These are phyloP conservation scores for Garrulus glandarius DNA, from an alignment of 2,797 vertebrate genomes.

Conservation along the genomic window DNA sequence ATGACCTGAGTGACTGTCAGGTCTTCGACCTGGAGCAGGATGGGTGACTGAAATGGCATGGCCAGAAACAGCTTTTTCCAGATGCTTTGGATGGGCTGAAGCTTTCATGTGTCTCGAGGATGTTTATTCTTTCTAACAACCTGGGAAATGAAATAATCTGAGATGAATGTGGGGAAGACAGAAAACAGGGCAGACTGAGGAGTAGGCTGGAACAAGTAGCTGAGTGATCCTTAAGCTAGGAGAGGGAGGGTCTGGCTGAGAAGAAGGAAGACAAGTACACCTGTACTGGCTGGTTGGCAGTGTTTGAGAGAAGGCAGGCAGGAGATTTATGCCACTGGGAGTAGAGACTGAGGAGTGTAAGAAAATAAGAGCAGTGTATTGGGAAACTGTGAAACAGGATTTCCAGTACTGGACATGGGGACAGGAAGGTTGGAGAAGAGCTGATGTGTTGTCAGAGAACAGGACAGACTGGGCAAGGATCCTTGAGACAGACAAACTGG, in stretches of 20 bases:
- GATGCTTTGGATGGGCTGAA: neutral
- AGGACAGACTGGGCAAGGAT: neutral
- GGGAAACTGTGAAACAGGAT: neutral
- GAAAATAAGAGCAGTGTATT: neutral
- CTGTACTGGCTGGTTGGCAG: neutral
- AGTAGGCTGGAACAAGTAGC: neutral
- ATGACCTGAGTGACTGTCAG: neutral
- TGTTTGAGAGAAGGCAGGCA: neutral
- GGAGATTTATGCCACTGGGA: neutral
- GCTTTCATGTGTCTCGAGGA: neutral
- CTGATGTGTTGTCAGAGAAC: neutral
- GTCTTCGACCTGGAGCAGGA: neutral
- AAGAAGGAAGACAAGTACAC: neutral
- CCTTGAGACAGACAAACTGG: too few species aligned
- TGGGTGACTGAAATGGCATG: neutral
- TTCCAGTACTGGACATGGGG: neutral
- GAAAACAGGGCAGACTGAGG: neutral
- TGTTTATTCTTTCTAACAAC: neutral
- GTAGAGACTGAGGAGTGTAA: neutral
- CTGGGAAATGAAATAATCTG: neutral
- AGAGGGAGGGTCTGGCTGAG: neutral
- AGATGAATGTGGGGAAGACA: neutral
- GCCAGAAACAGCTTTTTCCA: neutral
- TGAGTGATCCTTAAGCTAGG: accelerated
- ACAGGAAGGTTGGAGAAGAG: neutral